Base-by-base conservation (phyloP, 2,113 vertebrate species). In the Catharus fuscescens region DNA sequence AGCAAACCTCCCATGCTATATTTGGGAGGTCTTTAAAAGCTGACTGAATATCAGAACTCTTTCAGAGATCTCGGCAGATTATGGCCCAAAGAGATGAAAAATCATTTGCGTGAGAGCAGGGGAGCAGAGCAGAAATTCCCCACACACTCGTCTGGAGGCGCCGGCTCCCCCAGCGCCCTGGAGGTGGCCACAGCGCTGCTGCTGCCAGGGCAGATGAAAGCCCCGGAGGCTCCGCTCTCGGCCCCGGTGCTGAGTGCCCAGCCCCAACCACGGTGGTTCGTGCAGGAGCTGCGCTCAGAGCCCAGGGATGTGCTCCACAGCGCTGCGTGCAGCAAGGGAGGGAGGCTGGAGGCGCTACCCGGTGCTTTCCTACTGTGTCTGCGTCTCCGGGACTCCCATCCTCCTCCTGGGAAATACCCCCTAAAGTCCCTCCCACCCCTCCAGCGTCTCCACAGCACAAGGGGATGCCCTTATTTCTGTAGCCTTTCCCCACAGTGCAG, bases 71-170 rank as follows among this genome's bases (percentile, higher is more conserved):
- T 42, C 0, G 0, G 23, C 32, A 85, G 53, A 76, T 65, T 36
- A 56, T 3, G 26, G 28, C 60, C 18, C 12, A 5, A 61, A 66
- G 29, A 84, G 12, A 9, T 45, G 17, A 66, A 57, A 74, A 84
- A 29, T 9, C 4, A 26, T 5, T 10, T 12, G 24, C 2, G 1
- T 44, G 64, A 31, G 19, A 81, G 47, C 47, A 36, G 25, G 57
- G 26, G 34, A 62, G 47, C 44, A 2, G 8, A 56, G 71, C 9
- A 4, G 40, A 84, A 84, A 12, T n/a, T 61, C 83, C 65, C 53
- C 61, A 57, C 7, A 0, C 2, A 1, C 53, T 59, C 0, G 0
- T 6, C 16, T 5, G 13, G 23, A 65, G 34, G 23, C 1, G 0
- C 29, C 0, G 1, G 60, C 53, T 86, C 26, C 54, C 16, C 19